These are phyloP conservation scores for Scaeva pyrastri DNA, from an alignment of 2,888 invertebrate species.

Conservation along the genomic window DNA sequence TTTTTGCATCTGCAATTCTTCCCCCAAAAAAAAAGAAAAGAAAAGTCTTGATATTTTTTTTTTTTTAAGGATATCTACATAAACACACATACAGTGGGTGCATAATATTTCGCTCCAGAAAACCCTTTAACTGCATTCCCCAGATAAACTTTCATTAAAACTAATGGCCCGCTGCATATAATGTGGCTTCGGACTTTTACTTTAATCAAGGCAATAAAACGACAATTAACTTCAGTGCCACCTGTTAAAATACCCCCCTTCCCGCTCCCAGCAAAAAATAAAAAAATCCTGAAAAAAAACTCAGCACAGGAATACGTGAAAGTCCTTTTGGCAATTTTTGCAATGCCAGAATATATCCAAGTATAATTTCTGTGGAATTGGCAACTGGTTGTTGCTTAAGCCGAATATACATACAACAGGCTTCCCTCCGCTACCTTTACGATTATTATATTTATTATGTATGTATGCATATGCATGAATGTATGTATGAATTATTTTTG, in stretches of 20 bases:
- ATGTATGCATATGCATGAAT: too few relatives aligned
- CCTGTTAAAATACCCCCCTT: constrained; percentile 67
- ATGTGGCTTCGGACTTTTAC: constrained; percentile 72
- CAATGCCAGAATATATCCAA: constrained; percentile 15
- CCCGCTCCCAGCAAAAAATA: too few relatives aligned
- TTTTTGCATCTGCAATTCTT: not conserved
- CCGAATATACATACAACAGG: constrained; percentile 5
- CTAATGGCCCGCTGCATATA: constrained; percentile 70
- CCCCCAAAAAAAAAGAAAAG: too few relatives aligned
- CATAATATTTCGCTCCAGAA: constrained; percentile 23
- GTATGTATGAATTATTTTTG: not conserved
- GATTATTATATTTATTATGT: not conserved
- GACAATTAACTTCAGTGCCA: constrained; percentile 74
- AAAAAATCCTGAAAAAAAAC: not conserved
- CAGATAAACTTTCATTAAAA: constrained; percentile 72
- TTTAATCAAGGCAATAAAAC: constrained; percentile 73
- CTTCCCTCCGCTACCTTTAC: not conserved
- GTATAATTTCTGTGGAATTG: constrained; percentile 41
- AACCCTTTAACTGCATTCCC: constrained; percentile 57
- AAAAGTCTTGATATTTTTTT: constrained; percentile 33
- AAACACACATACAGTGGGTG: not conserved
- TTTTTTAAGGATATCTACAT: not conserved
- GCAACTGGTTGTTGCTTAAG: constrained; percentile 31
- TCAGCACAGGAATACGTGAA: constrained; percentile 1
- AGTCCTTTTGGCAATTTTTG: not conserved